Percentiles rank a stretch among this genome's conserved stretches.
Evolutionary conservation across 1,140 invertebrate genomes (phyloP).

Genomic region (Calycopis cecrops): DNA sequence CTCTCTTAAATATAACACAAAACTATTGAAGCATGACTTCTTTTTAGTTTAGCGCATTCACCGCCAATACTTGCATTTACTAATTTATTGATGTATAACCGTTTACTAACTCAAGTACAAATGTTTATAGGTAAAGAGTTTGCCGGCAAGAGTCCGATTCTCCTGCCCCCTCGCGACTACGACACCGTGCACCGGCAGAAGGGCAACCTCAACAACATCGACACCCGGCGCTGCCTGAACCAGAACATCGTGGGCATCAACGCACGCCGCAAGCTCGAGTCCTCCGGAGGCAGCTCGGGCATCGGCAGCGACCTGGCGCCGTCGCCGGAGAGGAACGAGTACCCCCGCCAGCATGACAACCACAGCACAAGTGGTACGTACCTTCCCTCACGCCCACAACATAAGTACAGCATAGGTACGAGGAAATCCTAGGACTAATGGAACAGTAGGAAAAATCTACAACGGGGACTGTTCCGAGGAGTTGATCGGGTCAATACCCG

Average conservation of each 20-base stretch:
- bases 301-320: slow-evolving; percentile 93
- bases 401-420: no score
- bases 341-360: slow-evolving; percentile 54
- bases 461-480: no score
- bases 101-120: neutral
- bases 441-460: no score
- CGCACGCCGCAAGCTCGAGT: slow-evolving; percentile 74
- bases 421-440: no score
- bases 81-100: neutral
- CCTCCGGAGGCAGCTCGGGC: slow-evolving; percentile 81
- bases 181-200: slow-evolving; percentile 90
- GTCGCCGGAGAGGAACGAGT: slow-evolving; percentile 79
- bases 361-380: slow-evolving; percentile 66
- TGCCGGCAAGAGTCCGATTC: slow-evolving; percentile 82
- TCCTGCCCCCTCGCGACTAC: slow-evolving; percentile 95
- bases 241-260: slow-evolving; percentile 82
- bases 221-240: slow-evolving; percentile 83
- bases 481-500: no score
- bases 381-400: neutral
- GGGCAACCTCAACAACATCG: slow-evolving; percentile 88
- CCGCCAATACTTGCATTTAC: no score
- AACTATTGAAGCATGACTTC: no score
- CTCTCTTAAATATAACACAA: no score
- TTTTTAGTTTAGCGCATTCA: no score
- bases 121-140: slow-evolving; percentile 16